A percentile compares a stretch with the other conserved stretches of the same genome.
Evolutionary conservation across 2,113 vertebrate species (phyloP).

Genomic region (Rhombomys opimus): DNA sequence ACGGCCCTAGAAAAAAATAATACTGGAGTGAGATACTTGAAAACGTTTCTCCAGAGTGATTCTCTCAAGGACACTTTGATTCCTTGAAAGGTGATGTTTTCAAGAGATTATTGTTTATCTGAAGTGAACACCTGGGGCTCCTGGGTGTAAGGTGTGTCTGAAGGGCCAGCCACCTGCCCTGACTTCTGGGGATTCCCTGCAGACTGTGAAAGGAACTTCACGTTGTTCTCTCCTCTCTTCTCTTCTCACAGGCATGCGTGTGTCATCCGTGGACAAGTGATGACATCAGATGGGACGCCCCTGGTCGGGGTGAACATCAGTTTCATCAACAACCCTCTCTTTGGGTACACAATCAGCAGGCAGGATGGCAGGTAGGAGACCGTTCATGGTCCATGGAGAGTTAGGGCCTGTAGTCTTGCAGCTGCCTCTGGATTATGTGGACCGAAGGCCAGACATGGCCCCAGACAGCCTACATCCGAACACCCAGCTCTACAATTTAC

Average conservation of each 20-base stretch:
- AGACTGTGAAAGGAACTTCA: neutral
- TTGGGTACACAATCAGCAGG: constrained; percentile 96
- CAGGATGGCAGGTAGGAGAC: constrained; percentile 95
- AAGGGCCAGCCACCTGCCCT: neutral
- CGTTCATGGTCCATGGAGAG: neutral
- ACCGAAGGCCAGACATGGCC: neutral
- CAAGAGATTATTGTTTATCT: neutral
- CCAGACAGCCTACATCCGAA: neutral
- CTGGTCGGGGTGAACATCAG: constrained; percentile 99
- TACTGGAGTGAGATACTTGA: neutral
- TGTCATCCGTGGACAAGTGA: constrained; percentile 98
- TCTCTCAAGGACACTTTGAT: neutral
- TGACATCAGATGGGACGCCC: constrained; percentile 96
- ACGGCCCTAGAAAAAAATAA: constrained; percentile 17
- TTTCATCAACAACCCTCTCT: constrained; percentile 94
- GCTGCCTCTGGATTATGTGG: fast-evolving
- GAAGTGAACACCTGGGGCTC: neutral
- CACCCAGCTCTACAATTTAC: neutral
- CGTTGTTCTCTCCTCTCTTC: constrained; percentile 16
- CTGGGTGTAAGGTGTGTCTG: neutral
- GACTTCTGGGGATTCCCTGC: neutral
- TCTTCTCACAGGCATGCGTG: constrained; percentile 92
- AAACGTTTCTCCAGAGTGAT: neutral
- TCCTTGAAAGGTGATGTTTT: neutral
- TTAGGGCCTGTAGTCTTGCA: neutral